Evolutionary conservation across 2,888 invertebrate genomes (phyloP).

Genomic region (Sphaerophoria rueppellii): DNA sequence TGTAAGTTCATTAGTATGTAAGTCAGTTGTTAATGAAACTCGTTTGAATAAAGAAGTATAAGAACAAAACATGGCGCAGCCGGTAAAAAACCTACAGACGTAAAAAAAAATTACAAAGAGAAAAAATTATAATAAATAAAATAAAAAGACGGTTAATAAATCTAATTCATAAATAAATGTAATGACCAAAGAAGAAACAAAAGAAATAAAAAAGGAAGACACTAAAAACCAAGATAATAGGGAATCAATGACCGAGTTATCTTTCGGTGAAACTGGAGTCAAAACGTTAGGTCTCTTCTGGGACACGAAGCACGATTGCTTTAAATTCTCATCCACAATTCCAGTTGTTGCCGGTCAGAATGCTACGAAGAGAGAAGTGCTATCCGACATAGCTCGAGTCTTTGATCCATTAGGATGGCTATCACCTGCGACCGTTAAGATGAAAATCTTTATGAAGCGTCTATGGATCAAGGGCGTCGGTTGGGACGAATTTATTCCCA

Average conservation of each 20-base stretch:
- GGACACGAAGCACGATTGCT: conserved; percentile 38
- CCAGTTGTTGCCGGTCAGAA: neutral
- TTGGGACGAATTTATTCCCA: conserved; percentile 35
- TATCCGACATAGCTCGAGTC: conserved; percentile 31
- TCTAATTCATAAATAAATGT: too few species aligned
- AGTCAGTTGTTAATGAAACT: too few species aligned
- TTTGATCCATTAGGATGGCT: conserved; percentile 41
- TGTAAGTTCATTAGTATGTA: too few species aligned
- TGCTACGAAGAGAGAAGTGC: conserved; percentile 33
- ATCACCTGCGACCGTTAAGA: conserved; percentile 20
- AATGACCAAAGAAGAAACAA: too few species aligned
- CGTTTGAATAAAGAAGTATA: too few species aligned
- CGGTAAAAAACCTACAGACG: too few species aligned
- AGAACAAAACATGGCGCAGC: too few species aligned
- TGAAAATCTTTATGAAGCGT: conserved; percentile 38
- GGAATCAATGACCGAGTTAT: conserved; percentile 30
- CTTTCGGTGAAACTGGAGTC: conserved; percentile 35
- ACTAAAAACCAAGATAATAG: neutral
- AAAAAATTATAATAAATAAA: too few species aligned
- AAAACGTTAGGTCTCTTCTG: conserved; percentile 42
- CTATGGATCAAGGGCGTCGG: conserved; percentile 20
- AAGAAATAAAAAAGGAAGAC: too few species aligned
- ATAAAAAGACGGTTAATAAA: too few species aligned
- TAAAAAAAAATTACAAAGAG: too few species aligned
- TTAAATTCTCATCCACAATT: conserved; percentile 12